These are phyloP conservation scores for Coenobita brevimanus DNA, from an alignment of 1,140 invertebrate genomes.

Conservation along the genomic window DNA sequence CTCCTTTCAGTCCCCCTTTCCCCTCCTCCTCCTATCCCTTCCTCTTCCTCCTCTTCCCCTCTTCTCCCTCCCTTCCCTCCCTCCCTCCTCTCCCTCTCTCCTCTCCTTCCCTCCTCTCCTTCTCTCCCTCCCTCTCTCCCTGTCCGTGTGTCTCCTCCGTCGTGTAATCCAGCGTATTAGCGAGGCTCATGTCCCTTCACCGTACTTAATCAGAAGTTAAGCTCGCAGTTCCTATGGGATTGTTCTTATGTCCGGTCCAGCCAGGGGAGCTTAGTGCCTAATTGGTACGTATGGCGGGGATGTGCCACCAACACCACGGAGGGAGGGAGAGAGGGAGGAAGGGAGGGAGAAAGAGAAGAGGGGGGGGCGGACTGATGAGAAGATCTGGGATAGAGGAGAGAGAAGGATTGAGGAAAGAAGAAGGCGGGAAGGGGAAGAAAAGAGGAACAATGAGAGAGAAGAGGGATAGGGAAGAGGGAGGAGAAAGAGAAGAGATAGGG, in stretches of 20 bases:
- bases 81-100: neutral
- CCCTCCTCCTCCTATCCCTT: neutral
- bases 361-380: neutral
- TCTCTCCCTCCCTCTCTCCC: conserved; percentile 1
- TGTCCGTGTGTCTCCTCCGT: neutral
- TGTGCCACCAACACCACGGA: conserved; percentile 21
- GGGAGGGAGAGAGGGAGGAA: neutral
- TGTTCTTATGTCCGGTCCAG: conserved; percentile 55
- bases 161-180: conserved; percentile 57
- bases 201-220: conserved; percentile 65
- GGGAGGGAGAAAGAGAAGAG: neutral
- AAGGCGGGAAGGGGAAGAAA: neutral
- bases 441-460: too few species aligned
- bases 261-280: conserved; percentile 53
- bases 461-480: neutral
- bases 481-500: neutral
- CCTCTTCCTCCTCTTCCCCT: neutral
- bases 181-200: conserved; percentile 56
- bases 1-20: neutral
- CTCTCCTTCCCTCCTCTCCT: neutral
- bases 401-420: neutral
- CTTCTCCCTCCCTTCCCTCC: neutral
- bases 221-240: conserved; percentile 55
- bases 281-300: conserved; percentile 59
- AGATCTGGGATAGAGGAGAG: neutral